Percentiles rank a stretch among this genome's conserved stretches.
Conservation (phyloP, 2,113 vertebrate genomes). For the Morone saxatilis region DNA sequence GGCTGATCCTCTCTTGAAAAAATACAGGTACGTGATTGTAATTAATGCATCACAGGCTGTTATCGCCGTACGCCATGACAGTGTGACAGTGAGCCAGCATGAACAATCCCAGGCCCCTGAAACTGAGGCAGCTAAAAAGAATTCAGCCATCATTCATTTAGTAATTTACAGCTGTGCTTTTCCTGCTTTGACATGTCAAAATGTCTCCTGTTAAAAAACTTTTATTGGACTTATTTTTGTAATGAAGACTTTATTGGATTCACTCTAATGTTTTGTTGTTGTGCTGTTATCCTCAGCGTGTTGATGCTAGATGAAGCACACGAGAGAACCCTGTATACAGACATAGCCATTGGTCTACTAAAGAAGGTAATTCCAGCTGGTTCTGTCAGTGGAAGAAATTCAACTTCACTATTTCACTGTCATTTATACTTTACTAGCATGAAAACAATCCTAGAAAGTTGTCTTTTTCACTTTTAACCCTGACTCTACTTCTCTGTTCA, state of each 20-base stretch:
- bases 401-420: background rate
- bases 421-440: background rate
- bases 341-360: conserved; percentile 96
- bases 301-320: conserved; percentile 98
- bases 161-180: background rate
- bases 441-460: background rate
- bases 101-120: background rate
- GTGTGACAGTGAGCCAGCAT: background rate
- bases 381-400: background rate
- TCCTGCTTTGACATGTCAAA: background rate
- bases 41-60: background rate
- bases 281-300: conserved; percentile 83
- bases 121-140: background rate
- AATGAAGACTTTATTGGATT: background rate
- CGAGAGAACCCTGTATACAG: conserved; percentile 96
- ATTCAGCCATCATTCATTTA: background rate
- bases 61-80: background rate
- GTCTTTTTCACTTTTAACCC: background rate
- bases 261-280: conserved; percentile 7
- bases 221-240: background rate
- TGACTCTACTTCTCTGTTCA: background rate
- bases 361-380: conserved; percentile 90
- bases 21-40: conserved; percentile 89
- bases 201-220: background rate
- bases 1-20: conserved; percentile 96